These are phyloP conservation scores for Pica pica DNA, from an alignment of 2,113 vertebrate species.

Conservation along the genomic window DNA sequence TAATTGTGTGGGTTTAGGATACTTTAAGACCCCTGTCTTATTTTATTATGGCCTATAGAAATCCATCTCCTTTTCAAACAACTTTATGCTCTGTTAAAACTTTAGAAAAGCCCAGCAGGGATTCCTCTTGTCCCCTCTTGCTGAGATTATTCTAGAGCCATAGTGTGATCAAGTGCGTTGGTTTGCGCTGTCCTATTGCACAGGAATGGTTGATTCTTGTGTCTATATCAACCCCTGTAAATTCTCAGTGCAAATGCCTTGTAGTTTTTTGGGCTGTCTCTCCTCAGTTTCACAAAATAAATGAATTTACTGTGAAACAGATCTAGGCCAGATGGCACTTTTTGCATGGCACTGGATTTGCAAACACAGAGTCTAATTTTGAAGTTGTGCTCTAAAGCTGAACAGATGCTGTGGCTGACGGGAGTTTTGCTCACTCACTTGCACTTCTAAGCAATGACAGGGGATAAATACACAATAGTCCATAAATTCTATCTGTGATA, in stretches of 20 bases:
- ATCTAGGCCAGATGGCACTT: slow-evolving; percentile 17
- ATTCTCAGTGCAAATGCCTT: not conserved
- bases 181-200: not conserved
- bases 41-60: not conserved
- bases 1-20: not conserved
- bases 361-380: slow-evolving; percentile 27
- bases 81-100: not conserved
- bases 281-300: slow-evolving; percentile 10
- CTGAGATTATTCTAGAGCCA: not conserved
- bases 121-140: not conserved
- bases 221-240: not conserved
- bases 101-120: not conserved
- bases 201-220: not conserved
- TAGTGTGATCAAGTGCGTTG: not conserved
- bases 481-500: not conserved
- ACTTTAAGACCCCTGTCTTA: not conserved
- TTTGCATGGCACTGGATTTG: slow-evolving; percentile 13
- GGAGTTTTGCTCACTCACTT: not conserved
- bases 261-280: not conserved
- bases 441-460: not conserved
- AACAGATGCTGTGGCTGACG: slow-evolving; percentile 9
- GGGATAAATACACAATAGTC: not conserved
- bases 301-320: not conserved
- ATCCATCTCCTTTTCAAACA: not conserved
- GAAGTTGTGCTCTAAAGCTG: slow-evolving; percentile 15